Conservation (phyloP, 30 jellyfish, hydroid and myxozoan genomes). For the Cassiopea andromeda region DNA sequence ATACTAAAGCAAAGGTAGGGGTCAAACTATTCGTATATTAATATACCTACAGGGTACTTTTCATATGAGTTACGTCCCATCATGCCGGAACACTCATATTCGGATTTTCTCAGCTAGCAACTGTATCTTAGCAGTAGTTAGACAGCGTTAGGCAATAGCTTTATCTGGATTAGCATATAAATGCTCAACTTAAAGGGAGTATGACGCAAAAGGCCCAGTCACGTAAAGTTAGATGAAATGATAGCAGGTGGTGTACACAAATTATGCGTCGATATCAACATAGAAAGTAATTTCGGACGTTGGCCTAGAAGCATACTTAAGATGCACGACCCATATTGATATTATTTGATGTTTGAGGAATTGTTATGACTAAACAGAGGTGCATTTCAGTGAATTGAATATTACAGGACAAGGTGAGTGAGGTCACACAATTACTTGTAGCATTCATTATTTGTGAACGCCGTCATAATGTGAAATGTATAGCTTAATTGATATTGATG, state of each 20-base stretch:
- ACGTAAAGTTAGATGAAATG: not conserved
- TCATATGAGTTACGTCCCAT: not conserved
- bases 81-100: not conserved
- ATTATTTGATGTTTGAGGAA: not conserved
- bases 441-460: too few relatives aligned
- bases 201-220: not conserved
- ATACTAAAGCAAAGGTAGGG: not conserved
- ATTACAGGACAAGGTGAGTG: too few relatives aligned
- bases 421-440: too few relatives aligned
- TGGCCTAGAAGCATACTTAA: not conserved
- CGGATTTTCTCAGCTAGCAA: not conserved
- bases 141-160: not conserved
- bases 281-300: not conserved
- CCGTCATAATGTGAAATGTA: too few relatives aligned
- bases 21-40: not conserved
- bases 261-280: not conserved
- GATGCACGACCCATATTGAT: not conserved
- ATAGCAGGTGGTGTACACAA: slow-evolving; percentile 7
- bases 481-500: too few relatives aligned
- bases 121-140: not conserved
- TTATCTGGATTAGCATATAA: slow-evolving; percentile 6
- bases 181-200: not conserved
- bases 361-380: not conserved
- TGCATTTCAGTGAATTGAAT: not conserved
- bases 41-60: not conserved